A percentile compares a stretch with the other conserved stretches of the same genome.
Evolutionary conservation across 1,140 invertebrate genomes (phyloP).

Genomic region (Triops cancriformis): DNA sequence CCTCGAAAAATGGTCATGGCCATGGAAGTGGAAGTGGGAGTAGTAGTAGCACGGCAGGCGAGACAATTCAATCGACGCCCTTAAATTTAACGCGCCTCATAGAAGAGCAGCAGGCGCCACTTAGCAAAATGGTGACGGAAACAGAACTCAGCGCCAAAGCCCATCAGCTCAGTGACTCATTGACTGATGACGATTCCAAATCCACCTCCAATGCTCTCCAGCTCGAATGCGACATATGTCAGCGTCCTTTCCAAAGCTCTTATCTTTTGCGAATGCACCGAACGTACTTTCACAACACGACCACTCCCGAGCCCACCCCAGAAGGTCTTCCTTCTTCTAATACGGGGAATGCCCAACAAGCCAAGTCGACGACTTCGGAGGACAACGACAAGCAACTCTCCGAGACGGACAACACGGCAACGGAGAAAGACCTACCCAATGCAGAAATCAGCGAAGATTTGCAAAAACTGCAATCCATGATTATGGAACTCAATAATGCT

Average conservation of each 20-base stretch:
- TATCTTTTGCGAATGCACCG: conserved; percentile 48
- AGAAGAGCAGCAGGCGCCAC: background rate
- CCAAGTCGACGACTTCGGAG: conserved; percentile 15
- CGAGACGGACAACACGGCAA: conserved; percentile 25
- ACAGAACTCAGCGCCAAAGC: background rate
- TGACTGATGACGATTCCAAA: background rate
- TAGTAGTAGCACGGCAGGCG: conserved; percentile 37
- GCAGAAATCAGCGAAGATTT: conserved; percentile 53
- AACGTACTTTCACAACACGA: conserved; percentile 42
- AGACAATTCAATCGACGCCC: conserved; percentile 51
- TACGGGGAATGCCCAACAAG: background rate
- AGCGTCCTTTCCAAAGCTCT: conserved; percentile 47
- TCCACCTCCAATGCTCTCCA: conserved; percentile 6
- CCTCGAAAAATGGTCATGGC: conserved; percentile 41
- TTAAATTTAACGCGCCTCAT: conserved; percentile 47
- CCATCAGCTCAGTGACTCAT: conserved; percentile 26
- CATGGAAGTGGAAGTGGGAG: conserved; percentile 41
- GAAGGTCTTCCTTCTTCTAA: conserved; percentile 29
- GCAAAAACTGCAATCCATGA: conserved; percentile 83
- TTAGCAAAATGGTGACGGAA: background rate
- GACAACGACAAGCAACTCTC: conserved; percentile 27
- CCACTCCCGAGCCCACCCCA: background rate
- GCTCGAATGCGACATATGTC: conserved; percentile 46
- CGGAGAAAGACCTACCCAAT: conserved; percentile 31
- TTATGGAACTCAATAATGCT: conserved; percentile 72